A percentile compares a stretch with the other conserved stretches of the same genome.
phyloP scores from a whole-genome alignment of 2,888 invertebrate species.

The Glaucopsyche alexis region DNA sequence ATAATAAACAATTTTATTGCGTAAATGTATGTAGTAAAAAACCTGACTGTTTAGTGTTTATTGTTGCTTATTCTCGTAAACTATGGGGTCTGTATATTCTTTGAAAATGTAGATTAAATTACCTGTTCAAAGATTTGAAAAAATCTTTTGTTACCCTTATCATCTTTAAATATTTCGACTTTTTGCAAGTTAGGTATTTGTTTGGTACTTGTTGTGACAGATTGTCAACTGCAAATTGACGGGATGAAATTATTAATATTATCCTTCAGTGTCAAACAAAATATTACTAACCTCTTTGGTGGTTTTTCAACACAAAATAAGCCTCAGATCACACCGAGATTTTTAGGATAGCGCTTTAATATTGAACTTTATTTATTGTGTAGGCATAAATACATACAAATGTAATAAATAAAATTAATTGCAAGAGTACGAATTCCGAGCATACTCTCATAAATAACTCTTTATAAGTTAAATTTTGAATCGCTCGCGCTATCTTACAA shows the following conservation, averaged over 20 bases:
- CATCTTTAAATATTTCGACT: neutral
- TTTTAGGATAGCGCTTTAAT: too few species aligned
- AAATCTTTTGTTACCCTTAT: neutral
- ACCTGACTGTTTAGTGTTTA: neutral
- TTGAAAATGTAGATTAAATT: neutral
- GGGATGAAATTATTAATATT: too few species aligned
- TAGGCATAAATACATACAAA: too few species aligned
- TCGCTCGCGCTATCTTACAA: too few species aligned
- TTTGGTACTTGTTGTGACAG: neutral
- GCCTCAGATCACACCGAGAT: too few species aligned
- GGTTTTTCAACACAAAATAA: too few species aligned
- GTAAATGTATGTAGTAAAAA: neutral
- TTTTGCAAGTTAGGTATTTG: neutral
- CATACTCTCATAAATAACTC: too few species aligned
- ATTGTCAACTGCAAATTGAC: slow-evolving; percentile 6
- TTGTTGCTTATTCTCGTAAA: too few species aligned
- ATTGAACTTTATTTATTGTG: too few species aligned
- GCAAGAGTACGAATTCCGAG: too few species aligned
- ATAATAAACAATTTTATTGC: neutral
- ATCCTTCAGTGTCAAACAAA: neutral
- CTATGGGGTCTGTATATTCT: neutral
- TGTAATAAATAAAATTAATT: too few species aligned
- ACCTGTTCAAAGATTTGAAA: neutral
- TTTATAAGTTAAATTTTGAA: too few species aligned
- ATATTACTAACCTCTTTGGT: neutral